A percentile compares a stretch with the other conserved stretches of the same genome.
Conservation (phyloP, 2,888 invertebrate species). For the Plutella xylostella region DNA sequence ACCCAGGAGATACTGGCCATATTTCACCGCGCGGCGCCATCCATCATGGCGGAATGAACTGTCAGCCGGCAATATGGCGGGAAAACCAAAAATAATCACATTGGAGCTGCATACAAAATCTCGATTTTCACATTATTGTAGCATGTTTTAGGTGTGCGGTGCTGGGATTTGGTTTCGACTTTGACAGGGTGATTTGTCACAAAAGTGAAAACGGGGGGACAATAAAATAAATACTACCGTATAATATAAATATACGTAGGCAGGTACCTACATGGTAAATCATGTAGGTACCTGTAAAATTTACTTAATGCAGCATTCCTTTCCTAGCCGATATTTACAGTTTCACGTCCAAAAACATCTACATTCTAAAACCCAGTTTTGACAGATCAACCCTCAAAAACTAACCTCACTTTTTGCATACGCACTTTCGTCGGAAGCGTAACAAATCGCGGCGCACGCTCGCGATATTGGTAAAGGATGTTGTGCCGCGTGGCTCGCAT, state of each 20-base stretch:
- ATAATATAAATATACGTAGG: too few species aligned
- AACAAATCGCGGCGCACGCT: constrained; percentile 48
- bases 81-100: constrained; percentile 42
- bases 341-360: too few species aligned
- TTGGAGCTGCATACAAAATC: constrained; percentile 13
- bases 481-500: constrained; percentile 40
- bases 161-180: background rate
- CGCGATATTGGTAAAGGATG: constrained; percentile 56
- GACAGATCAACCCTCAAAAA: background rate
- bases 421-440: constrained; percentile 38
- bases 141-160: background rate
- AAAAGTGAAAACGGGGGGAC: background rate
- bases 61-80: constrained; percentile 53
- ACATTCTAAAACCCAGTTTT: background rate
- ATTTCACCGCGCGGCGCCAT: constrained; percentile 50
- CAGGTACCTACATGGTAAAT: too few species aligned
- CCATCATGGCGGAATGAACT: constrained; percentile 66
- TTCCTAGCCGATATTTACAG: too few species aligned
- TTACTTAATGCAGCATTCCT: too few species aligned
- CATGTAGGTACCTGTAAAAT: too few species aligned
- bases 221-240: too few species aligned
- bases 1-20: constrained; percentile 46
- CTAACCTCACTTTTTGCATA: constrained; percentile 1
- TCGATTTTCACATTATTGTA: background rate
- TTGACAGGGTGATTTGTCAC: background rate